Evolutionary conservation across 2,113 vertebrate species (phyloP), one percentile per base, ranked within the genome.

Genomic region (Ageneiosus marmoratus): DNA sequence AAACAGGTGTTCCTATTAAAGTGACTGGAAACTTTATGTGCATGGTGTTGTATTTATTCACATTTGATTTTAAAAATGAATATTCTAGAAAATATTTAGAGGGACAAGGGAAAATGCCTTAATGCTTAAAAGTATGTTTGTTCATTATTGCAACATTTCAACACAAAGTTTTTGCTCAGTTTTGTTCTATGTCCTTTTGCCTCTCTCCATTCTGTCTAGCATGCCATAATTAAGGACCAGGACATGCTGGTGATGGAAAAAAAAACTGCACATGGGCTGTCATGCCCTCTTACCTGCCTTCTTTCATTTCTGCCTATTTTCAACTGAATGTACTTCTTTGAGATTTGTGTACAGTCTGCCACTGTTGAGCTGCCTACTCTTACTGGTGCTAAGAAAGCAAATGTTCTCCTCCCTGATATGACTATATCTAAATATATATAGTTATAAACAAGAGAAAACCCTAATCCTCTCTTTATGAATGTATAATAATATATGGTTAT

Each of bases 251-350:
- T 91, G 92, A 92, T 90, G 89, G 73, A 50, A 29, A 48, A 70
- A 69, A 90, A 93, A 92, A 92, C 91, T 89, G 88, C 93, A 90
- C 88, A 91, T 92, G 93, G 93, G 92, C 89, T 90, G 87, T 87
- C 86, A 85, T 89, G 90, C 95, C 90, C 89, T 91, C 90, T 90
- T 93, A 94, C 92, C 91, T 93, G 93, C 94, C 92, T 95, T 94
- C 91, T 91, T 91, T 92, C 90, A 94, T 95, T 94, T 95, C 95
- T 97, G 96, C 96, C 96, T 98, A 95, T 96, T 95, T 95, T 96
- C 95, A 96, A 96, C 94, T 97, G 98, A 99, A 98, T 99, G 97
- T 98, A 98, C 92, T 95, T 92, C 86, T 92, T 86, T 91, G 81
- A 88, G 89, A 92, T 94, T 94, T 93, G 78, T 93, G 78, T 91